Evolutionary conservation across 2,113 vertebrate species (phyloP).

Genomic region (Irena cyanogastra): DNA sequence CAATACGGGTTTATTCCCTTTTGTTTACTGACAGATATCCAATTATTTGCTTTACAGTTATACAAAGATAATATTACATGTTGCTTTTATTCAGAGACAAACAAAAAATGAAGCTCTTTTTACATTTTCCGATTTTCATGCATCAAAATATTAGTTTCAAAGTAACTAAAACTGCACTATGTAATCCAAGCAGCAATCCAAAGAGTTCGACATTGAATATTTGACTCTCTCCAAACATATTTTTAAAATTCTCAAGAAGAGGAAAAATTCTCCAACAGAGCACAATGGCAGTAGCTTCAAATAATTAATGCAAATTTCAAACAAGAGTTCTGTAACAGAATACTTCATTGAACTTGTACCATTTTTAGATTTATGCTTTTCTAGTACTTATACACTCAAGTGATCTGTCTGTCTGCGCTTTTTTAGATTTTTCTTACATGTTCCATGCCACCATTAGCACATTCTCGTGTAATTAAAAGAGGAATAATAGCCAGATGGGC

Average conservation of each 20-base stretch:
- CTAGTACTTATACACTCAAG: neutral
- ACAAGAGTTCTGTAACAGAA: neutral
- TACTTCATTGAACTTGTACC: neutral
- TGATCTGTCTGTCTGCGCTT: neutral
- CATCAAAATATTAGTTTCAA: neutral
- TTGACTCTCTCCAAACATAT: neutral
- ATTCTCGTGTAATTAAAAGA: neutral
- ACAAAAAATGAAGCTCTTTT: neutral
- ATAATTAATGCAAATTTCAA: neutral
- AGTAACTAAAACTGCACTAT: neutral
- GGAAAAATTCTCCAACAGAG: neutral
- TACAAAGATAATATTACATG: neutral
- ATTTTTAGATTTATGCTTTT: neutral
- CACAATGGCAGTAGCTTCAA: neutral
- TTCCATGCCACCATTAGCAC: neutral
- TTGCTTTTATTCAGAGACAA: neutral
- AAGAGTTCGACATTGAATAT: neutral
- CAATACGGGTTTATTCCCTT: neutral
- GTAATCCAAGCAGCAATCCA: neutral
- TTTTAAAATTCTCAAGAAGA: neutral
- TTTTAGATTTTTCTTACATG: neutral
- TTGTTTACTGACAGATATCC: neutral
- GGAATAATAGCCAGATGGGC: neutral
- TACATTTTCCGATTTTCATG: neutral
- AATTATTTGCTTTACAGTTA: neutral